These are phyloP conservation scores for Psix sp. DNA, from an alignment of 1,140 invertebrate genomes.

Conservation along the genomic window DNA sequence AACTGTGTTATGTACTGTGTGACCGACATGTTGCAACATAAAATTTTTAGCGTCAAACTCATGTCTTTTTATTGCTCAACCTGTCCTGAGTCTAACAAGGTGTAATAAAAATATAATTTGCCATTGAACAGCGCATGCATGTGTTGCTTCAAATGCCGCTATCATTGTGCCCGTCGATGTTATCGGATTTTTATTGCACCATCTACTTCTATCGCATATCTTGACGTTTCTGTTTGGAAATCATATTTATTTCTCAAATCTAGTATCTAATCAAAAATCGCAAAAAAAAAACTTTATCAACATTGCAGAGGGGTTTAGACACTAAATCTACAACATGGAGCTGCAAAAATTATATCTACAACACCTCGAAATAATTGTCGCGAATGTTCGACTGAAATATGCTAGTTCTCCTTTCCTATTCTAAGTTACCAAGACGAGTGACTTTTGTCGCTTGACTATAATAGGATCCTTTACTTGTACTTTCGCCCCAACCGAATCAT, in stretches of 20 bases:
- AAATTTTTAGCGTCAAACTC: constrained; percentile 49
- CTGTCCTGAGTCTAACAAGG: constrained; percentile 13
- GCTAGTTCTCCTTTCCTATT: too few relatives aligned
- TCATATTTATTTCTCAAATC: too few relatives aligned
- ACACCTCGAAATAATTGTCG: constrained; percentile 31
- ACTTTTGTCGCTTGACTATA: too few relatives aligned
- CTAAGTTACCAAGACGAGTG: too few relatives aligned
- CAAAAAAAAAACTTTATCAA: constrained; percentile 36
- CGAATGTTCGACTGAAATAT: constrained; percentile 32
- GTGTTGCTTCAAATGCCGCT: constrained; percentile 17
- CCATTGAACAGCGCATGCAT: too few relatives aligned
- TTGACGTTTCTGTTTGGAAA: not conserved
- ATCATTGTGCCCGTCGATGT: constrained; percentile 22
- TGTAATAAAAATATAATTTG: constrained; percentile 34
- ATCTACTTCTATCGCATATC: not conserved
- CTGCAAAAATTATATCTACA: constrained; percentile 18
- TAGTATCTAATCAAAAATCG: too few relatives aligned
- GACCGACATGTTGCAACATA: constrained; percentile 45
- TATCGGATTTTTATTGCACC: constrained; percentile 23
- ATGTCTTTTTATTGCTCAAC: constrained; percentile 52
- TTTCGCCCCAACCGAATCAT: too few relatives aligned
- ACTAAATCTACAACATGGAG: constrained; percentile 28
- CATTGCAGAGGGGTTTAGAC: constrained; percentile 36
- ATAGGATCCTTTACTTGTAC: too few relatives aligned
- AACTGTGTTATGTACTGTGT: constrained; percentile 33